phyloP scores from a whole-genome alignment of 2,113 vertebrate species.

The Bos javanicus region DNA sequence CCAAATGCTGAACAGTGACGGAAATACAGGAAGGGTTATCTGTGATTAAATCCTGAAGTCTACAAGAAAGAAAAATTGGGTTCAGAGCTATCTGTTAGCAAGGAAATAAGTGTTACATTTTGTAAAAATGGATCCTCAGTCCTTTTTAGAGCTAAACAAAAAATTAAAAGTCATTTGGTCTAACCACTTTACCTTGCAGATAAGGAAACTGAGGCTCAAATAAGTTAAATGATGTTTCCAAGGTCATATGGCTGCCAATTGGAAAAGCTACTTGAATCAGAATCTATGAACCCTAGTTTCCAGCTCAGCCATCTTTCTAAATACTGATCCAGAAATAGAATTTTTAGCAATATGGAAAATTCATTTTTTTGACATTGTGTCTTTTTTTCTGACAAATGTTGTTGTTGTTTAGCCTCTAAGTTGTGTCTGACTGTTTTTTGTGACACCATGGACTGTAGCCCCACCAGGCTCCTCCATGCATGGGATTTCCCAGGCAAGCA shows the following conservation, averaged over 20 bases:
- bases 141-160: background rate
- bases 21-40: background rate
- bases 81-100: background rate
- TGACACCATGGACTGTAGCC: background rate
- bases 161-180: background rate
- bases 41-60: background rate
- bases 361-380: background rate
- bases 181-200: background rate
- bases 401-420: background rate
- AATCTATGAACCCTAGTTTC: background rate
- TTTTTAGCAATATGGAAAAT: background rate
- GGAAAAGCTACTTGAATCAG: background rate
- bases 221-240: background rate
- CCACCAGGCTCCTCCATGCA: background rate
- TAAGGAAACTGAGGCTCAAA: background rate
- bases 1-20: background rate
- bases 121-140: background rate
- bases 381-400: background rate
- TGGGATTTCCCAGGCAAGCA: background rate
- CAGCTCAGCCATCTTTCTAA: background rate
- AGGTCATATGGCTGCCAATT: background rate
- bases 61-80: background rate
- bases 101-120: background rate
- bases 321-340: background rate
- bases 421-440: background rate